Percentiles rank a stretch among this genome's conserved stretches.
Evolutionary conservation across 2,113 vertebrate genomes (phyloP).

Genomic region (Corvus hawaiiensis): DNA sequence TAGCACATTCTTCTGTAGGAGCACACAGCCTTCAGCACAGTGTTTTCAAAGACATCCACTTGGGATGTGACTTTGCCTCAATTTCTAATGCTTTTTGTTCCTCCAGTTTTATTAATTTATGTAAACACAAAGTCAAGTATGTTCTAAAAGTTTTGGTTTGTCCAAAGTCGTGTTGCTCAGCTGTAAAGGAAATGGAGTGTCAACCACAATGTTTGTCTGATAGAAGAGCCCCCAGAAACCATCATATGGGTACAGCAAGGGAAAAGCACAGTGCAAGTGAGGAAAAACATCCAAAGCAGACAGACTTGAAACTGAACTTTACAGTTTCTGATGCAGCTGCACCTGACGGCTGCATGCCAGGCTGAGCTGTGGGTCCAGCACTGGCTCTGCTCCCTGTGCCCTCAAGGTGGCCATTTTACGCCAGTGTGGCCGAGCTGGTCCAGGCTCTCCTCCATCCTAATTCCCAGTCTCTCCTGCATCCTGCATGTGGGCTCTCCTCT

Average conservation of each 20-base stretch:
- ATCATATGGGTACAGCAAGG: fast-evolving
- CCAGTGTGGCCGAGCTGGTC: not conserved
- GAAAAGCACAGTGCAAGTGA: not conserved
- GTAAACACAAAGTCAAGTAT: fast-evolving
- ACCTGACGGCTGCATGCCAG: fast-evolving
- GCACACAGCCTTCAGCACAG: fast-evolving
- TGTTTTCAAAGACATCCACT: fast-evolving
- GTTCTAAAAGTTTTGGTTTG: not conserved
- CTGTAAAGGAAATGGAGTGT: not conserved
- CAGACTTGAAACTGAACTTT: not conserved
- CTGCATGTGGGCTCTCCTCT: fast-evolving
- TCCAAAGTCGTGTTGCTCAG: not conserved
- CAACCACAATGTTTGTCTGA: fast-evolving
- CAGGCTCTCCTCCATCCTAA: not conserved
- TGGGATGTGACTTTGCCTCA: not conserved
- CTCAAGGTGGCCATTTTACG: not conserved
- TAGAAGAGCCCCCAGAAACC: not conserved
- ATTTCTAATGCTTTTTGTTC: not conserved
- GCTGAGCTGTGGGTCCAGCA: fast-evolving
- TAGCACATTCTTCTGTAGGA: not conserved
- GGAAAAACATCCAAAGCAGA: not conserved
- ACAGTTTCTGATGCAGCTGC: not conserved
- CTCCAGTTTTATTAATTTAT: fast-evolving
- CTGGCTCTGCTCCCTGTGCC: not conserved
- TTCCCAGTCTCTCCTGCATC: not conserved